Base-by-base conservation (phyloP, 2,797 vertebrate genomes). In the Oreochromis grahami region DNA sequence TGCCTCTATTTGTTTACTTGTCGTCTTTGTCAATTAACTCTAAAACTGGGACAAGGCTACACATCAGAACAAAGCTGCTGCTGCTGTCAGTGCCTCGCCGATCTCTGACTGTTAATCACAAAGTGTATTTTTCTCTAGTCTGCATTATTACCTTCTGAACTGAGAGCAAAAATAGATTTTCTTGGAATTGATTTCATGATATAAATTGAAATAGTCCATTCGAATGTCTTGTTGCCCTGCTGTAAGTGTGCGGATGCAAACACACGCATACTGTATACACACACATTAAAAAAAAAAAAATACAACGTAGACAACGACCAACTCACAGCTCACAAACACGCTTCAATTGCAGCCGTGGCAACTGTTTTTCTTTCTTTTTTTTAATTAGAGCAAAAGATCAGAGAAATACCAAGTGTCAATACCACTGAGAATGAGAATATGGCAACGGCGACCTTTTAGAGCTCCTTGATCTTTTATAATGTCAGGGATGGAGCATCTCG, bases 311-410 rank as follows among this genome's bases (percentile, higher is more conserved):
- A 77, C 80, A 76, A 32, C 17, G 32, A 86, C 85, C 84, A 78
- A 82, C n/a, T 74, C 78, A 4, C 53, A 21, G 63, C 87, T 84
- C 85, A 91, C 89, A 92, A 90, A 93, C 88, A 82, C 82, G 80
- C 86, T 90, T 84, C 77, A 88, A 63, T 83, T 78, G 77, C 84
- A 90, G 91, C 88, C 91, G 84, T 90, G 91, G 93, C 90, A 95
- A 95, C 93, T 93, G 91, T 96, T 95, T 94, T 94, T 91, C 88
- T 91, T 93, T 91, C 9, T 34, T 34, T 74, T 94, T 95, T 96
- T 96, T 95, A 96, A 96, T 96, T 96, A 96, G 94, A 95, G 92
- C 92, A 93, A 96, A 96, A 96, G 95, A 96, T 96, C 94, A 96
- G 93, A 95, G 95, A 96, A 96, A 96, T 96, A 94, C 95, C 96